Base-by-base conservation (phyloP, 2,888 invertebrate genomes). In the Argyresthia goedartella region DNA sequence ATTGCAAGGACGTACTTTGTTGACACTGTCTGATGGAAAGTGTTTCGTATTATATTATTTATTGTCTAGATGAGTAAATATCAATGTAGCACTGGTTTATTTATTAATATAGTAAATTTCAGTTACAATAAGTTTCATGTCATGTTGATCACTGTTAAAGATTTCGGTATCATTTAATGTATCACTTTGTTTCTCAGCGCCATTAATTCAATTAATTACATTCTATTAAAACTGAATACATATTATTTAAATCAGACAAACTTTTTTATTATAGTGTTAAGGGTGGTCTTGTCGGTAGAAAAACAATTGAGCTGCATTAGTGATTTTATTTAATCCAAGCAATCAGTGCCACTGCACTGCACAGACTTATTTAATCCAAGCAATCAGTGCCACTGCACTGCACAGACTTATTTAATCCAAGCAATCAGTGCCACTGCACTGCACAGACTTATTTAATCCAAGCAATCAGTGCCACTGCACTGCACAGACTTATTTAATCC, bases 171-270 rank as follows among this genome's bases (percentile, higher is more conserved):
- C 55, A 16, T 43, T 36, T 39, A 15, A 49, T 49, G 43, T 46
- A 51, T 51, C 35, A 48, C 33, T 47, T 72, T 71, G 69, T 74
- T 74, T 70, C 63, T 73, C 71, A 71, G 68, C 67, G 66, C 76
- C 68, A 75, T 76, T 70, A 70, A 71, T 75, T 71, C 76, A 71
- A 73, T 68, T 72, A 71, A 73, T 68, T 72, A 73, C 71, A 76
- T 76, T 65, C 70, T 76, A 73, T 75, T 69, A 66, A 73, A 76
- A 76, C 70, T 61, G 73, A 79, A 75, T 78, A 76, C 77, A 67
- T 52, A 73, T 75, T 76, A 78, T 78, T 76, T 78, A 74, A 76
- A 78, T 71, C 71, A 74, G 59, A 48, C 61, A n/a, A 41, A 41
- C 36, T 14, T 14, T 48, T 48, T 35, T 13, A 13, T 48, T 39